Evolutionary conservation across 2,113 vertebrate genomes (phyloP).

Genomic region (Myrmecobius fasciatus): DNA sequence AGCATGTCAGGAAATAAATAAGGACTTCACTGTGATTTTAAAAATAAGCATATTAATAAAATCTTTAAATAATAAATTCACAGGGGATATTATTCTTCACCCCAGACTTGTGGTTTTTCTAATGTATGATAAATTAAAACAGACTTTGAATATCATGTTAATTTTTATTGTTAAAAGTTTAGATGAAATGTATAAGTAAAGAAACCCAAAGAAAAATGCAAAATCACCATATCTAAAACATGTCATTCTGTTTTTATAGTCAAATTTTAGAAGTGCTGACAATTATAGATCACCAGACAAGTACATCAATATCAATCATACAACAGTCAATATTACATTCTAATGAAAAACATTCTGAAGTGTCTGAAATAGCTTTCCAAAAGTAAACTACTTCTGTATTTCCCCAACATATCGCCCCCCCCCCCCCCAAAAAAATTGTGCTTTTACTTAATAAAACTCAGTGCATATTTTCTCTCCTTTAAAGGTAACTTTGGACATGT

Average conservation of each 20-base stretch:
- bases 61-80: neutral
- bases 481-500: conserved; percentile 91
- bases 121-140: conserved; percentile 22
- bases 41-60: neutral
- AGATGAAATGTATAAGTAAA: conserved; percentile 18
- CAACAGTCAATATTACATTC: conserved; percentile 1
- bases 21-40: neutral
- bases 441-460: conserved; percentile 48
- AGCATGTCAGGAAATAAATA: neutral
- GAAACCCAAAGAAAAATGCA: conserved; percentile 38
- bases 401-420: neutral
- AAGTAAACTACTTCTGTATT: neutral
- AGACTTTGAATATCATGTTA: neutral
- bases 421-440: neutral
- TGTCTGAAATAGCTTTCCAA: conserved; percentile 33
- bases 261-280: conserved; percentile 2
- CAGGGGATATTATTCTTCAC: neutral
- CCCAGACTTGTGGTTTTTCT: conserved; percentile 23
- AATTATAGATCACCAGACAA: conserved; percentile 44
- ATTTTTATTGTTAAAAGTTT: conserved; percentile 48
- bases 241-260: conserved; percentile 40
- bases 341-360: conserved; percentile 25
- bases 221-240: conserved; percentile 26
- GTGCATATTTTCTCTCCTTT: conserved; percentile 9
- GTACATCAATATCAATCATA: conserved; percentile 30